Base-by-base conservation (phyloP, 2,113 vertebrate species). In the Pitta sordida region DNA sequence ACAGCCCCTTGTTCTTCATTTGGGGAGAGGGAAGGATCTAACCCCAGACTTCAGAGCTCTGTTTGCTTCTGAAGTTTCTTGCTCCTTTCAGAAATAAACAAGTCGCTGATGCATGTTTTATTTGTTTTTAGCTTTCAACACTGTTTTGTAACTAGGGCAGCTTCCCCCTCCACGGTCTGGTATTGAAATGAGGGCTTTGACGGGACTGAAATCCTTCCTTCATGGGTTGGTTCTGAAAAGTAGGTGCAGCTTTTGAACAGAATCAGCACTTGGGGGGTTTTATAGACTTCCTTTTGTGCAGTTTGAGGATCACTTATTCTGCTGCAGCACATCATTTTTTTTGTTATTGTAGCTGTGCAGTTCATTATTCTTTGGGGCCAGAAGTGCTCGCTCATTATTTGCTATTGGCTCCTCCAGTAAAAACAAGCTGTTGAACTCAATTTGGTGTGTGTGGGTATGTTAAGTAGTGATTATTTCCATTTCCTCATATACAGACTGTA, bases 81-180 rank as follows among this genome's bases (percentile, higher is more conserved):
- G 41, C 70, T 89, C 2, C 2, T 90, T 94, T 95, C 90, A 90
- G 91, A 86, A 74, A 64, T 94, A 96, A 96, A 96, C 93, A 95
- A 91, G 56, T 79, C 27, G 1, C 39, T 62, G 81, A 69, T 96
- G 91, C 46, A 44, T 93, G 91, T 91, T 94, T 91, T 76, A 85
- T 92, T 94, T 94, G 95, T 84, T 95, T 92, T 87, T 80, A 80
- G 87, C 78, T 91, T 96, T 95, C 90, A 91, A 86, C 63, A 15
- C 67, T 30, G 12, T 52, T 87, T 34, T 91, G 91, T 91, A 96
- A 94, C 75, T 96, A 94, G 95, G 95, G 27, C 96, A 94, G 63
- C 82, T 87, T 46, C 43, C 56, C 51, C 51, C 11, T 49, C 20
- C 22, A 20, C 27, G 62, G 78, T 86, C 77, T 86, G 90, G 26